Percentiles rank a stretch among this genome's conserved stretches.
phyloP scores from a whole-genome alignment of 1,140 invertebrate genomes.

The Drosophila baimaii region DNA sequence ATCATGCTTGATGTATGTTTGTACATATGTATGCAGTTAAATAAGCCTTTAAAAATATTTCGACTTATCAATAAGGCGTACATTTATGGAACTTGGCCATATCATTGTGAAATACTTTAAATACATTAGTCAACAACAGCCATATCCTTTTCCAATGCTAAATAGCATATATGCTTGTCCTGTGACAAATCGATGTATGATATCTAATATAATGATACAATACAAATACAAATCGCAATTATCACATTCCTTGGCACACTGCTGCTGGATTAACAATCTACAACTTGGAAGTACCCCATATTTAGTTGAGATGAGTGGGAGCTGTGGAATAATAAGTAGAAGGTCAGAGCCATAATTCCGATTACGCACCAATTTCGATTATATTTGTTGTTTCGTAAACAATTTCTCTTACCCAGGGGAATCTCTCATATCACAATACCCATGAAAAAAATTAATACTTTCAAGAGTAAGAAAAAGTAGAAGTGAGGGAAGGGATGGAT shows the following conservation, averaged over 20 bases:
- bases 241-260: not conserved
- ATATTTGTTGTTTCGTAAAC: slow-evolving; percentile 23
- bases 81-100: not conserved
- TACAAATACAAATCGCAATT: not conserved
- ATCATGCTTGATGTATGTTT: not conserved
- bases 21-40: not conserved
- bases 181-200: not conserved
- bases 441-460: not conserved
- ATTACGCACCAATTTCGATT: slow-evolving; percentile 20
- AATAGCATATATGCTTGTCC: not conserved
- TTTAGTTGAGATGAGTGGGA: slow-evolving; percentile 15
- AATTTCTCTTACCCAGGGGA: slow-evolving; percentile 4
- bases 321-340: slow-evolving; percentile 16
- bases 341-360: slow-evolving; percentile 1
- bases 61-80: not conserved
- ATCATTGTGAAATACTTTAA: slow-evolving; percentile 1
- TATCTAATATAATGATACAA: not conserved
- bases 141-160: not conserved
- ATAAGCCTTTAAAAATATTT: not conserved
- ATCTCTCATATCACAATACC: slow-evolving; percentile 11
- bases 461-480: not conserved
- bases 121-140: not conserved
- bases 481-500: not conserved
- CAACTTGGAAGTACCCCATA: slow-evolving; percentile 1
- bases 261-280: slow-evolving; percentile 9